A percentile compares a stretch with the other conserved stretches of the same genome.
Evolutionary conservation across 2,113 vertebrate genomes (phyloP).

Genomic region (Austrofundulus limnaeus): DNA sequence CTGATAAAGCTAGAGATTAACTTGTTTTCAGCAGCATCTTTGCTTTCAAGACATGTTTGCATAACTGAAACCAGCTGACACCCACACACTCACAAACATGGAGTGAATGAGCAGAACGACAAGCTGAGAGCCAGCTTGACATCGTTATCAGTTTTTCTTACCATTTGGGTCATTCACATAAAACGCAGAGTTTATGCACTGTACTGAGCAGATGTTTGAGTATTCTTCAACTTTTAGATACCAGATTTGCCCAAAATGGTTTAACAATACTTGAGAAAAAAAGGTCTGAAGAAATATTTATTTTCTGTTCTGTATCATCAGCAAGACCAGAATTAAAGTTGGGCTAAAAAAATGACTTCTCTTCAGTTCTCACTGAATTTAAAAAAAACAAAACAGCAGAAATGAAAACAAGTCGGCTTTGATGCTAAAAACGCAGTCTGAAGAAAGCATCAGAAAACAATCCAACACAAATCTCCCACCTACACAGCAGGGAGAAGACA

Average conservation of each 20-base stretch:
- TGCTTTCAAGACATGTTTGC: conserved; percentile 1
- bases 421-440: conserved; percentile 18
- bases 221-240: conserved; percentile 36
- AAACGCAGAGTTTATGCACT: conserved; percentile 26
- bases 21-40: background rate
- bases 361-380: background rate
- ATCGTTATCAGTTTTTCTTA: conserved; percentile 18
- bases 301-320: conserved; percentile 13
- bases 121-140: conserved; percentile 26
- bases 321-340: conserved; percentile 7
- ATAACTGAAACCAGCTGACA: conserved; percentile 18
- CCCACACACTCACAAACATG: background rate
- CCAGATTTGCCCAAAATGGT: conserved; percentile 26
- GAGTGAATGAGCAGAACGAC: conserved; percentile 10
- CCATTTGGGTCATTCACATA: conserved; percentile 41
- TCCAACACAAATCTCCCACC: conserved; percentile 45
- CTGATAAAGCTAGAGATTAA: conserved; percentile 1
- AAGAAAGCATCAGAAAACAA: conserved; percentile 29
- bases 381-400: conserved; percentile 16
- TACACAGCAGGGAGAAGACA: conserved; percentile 42
- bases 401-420: conserved; percentile 35
- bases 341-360: background rate
- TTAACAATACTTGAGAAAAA: conserved; percentile 30
- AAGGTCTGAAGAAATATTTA: conserved; percentile 21
- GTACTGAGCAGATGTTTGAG: conserved; percentile 52